phyloP scores from a whole-genome alignment of 2,113 vertebrate genomes.

The western clawed frog (Xenopus tropicalis) region DNA sequence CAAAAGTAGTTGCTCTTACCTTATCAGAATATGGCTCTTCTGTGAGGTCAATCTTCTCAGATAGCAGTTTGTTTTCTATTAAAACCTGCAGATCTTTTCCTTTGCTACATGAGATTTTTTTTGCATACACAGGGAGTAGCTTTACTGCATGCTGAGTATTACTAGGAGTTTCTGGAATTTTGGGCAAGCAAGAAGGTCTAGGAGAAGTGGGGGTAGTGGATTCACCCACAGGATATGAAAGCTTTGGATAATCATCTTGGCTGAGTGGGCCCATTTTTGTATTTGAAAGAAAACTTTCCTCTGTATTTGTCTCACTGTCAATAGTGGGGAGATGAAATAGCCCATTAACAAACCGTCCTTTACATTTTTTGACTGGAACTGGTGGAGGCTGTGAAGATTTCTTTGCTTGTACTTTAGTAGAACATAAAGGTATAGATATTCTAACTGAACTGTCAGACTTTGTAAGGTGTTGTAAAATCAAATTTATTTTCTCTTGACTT shows the following conservation, averaged over 20 bases:
- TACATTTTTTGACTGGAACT: constrained; percentile 90
- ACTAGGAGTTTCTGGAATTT: constrained; percentile 63
- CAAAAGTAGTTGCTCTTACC: constrained; percentile 57
- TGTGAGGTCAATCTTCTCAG: constrained; percentile 89
- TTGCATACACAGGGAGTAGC: constrained; percentile 64
- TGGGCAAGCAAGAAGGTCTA: constrained; percentile 73
- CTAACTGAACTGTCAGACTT: constrained; percentile 47
- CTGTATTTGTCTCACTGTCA: constrained; percentile 56
- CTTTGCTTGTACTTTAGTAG: constrained; percentile 69
- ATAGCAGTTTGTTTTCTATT: constrained; percentile 79
- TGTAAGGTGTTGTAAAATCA: constrained; percentile 50
- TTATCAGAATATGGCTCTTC: constrained; percentile 97
- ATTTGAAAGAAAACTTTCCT: constrained; percentile 68
- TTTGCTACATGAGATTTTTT: constrained; percentile 78
- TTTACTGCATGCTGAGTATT: constrained; percentile 78
- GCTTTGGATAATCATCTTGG: constrained; percentile 57
- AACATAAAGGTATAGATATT: constrained; percentile 53
- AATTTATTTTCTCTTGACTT: constrained; percentile 55
- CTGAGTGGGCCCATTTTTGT: constrained; percentile 65
- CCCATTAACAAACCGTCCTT: constrained; percentile 86
- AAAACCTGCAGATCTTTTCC: constrained; percentile 78
- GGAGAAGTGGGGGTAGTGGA: constrained; percentile 57
- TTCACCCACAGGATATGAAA: constrained; percentile 58
- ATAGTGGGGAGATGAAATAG: constrained; percentile 63
- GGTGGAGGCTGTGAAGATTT: constrained; percentile 86